These are phyloP conservation scores for Megamerina dolium DNA, from an alignment of 2,888 invertebrate species.

Conservation along the genomic window DNA sequence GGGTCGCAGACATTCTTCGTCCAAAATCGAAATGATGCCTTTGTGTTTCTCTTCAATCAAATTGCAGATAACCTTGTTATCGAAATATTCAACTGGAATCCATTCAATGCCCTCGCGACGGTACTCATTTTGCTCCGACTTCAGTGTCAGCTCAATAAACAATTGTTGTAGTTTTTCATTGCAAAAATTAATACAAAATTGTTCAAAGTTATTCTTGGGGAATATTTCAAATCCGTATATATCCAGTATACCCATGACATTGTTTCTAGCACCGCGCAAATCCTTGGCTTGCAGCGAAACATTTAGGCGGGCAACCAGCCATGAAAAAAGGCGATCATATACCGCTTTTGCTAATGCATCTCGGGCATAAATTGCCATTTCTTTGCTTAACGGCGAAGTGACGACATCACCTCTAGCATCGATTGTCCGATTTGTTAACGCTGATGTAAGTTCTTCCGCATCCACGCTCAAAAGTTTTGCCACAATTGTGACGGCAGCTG, in stretches of 20 bases:
- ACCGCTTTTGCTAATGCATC: slow-evolving; percentile 89
- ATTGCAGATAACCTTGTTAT: slow-evolving; percentile 90
- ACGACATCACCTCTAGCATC: slow-evolving; percentile 80
- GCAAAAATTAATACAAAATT: slow-evolving; percentile 93
- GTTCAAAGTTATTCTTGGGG: slow-evolving; percentile 72
- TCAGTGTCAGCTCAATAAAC: slow-evolving; percentile 84
- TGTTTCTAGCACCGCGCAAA: slow-evolving; percentile 51
- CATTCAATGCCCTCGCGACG: slow-evolving; percentile 85
- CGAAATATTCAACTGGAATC: slow-evolving; percentile 83
- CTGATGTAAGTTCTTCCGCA: slow-evolving; percentile 59
- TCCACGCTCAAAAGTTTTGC: slow-evolving; percentile 71
- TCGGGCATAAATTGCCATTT: slow-evolving; percentile 77
- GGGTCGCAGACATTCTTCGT: slow-evolving; percentile 87
- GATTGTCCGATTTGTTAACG: slow-evolving; percentile 78
- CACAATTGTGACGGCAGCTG: slow-evolving; percentile 60
- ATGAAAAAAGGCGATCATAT: slow-evolving; percentile 84
- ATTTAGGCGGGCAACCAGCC: slow-evolving; percentile 80
- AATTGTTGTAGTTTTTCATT: slow-evolving; percentile 93
- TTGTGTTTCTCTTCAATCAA: slow-evolving; percentile 84
- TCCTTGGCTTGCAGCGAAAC: slow-evolving; percentile 61
- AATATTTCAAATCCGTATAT: slow-evolving; percentile 95
- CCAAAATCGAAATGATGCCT: slow-evolving; percentile 78
- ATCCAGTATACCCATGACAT: slow-evolving; percentile 84
- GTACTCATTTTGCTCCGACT: slow-evolving; percentile 91
- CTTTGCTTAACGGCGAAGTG: slow-evolving; percentile 70